Percentiles rank a stretch among this genome's conserved stretches.
Evolutionary conservation across 2,888 invertebrate genomes (phyloP).

Genomic region (Prosapia bicincta): DNA sequence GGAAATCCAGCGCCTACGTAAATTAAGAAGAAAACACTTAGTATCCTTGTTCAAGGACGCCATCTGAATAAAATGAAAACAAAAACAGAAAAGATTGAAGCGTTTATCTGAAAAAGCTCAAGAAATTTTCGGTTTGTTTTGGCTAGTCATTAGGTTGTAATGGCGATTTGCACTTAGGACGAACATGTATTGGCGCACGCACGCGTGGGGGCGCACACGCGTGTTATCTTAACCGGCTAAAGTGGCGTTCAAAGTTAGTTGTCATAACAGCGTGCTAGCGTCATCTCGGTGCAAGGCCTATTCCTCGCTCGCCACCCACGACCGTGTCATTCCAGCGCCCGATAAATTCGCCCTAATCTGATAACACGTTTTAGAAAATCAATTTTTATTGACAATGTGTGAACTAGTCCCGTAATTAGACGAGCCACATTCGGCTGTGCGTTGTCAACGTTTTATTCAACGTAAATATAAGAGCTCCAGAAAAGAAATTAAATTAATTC

Average conservation of each 20-base stretch:
- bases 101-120: not conserved
- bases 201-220: not conserved
- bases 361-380: not conserved
- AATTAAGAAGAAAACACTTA: too few species aligned
- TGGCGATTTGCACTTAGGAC: conserved; percentile 15
- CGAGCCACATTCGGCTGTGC: too few species aligned
- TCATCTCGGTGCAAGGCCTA: not conserved
- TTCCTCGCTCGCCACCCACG: not conserved
- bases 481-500: too few species aligned
- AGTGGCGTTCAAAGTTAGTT: conserved; percentile 15
- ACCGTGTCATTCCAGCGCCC: not conserved
- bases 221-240: conserved; percentile 6
- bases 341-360: not conserved
- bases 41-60: not conserved
- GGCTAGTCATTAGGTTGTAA: conserved; percentile 4
- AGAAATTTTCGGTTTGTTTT: conserved; percentile 1
- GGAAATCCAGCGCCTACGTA: too few species aligned
- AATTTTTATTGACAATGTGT: not conserved
- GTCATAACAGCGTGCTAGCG: not conserved
- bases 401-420: not conserved
- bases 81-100: not conserved
- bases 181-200: not conserved
- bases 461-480: too few species aligned
- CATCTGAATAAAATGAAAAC: not conserved
- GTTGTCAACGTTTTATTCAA: too few species aligned